Evolutionary conservation across 1,140 invertebrate genomes (phyloP), one percentile per base, ranked within the genome.

Genomic region (Tribolium castaneum): DNA sequence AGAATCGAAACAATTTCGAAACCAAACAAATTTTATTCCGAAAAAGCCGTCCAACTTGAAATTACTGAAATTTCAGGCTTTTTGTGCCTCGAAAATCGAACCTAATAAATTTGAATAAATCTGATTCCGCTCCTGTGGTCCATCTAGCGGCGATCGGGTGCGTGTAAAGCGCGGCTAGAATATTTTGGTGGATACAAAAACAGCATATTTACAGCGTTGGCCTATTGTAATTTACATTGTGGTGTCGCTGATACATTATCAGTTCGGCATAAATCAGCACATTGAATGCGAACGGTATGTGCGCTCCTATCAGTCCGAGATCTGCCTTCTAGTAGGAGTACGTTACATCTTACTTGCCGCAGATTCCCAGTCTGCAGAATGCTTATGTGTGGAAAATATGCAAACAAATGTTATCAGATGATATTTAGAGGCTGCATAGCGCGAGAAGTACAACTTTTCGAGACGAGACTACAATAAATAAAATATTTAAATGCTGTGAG

Each of bases 141-240:
- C 25, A 30, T 30, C 25, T 30, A 30, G 4, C 45, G 19, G 39
- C 51, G 13, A n/a, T 45, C 62, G 7, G 51, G 45, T 25, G 70
- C 16, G 16, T 73, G 16, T 49, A 22, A 73, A 30, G 50, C 72
- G 35, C 16, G 16, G 59, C 54, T 51, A 52, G 72, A 77, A 82
- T 80, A 82, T 82, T 82, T 79, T 72, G 81, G 81, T 77, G 75
- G 54, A 78, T 79, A 78, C 75, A 80, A 74, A 71, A 80, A 77
- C 77, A 75, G 70, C 79, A 79, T 82, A 81, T 82, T 82, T 82
- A 82, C 81, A 82, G 75, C 80, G 51, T 59, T 78, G 19, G 25
- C 73, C 76, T 79, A 79, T 80, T 82, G 81, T 82, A 82, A 82
- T 82, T 82, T 81, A 81, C 81, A 82, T 82, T 82, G 81, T 82